phyloP scores from a whole-genome alignment of 2,888 invertebrate species.

The Abrostola triplasia region DNA sequence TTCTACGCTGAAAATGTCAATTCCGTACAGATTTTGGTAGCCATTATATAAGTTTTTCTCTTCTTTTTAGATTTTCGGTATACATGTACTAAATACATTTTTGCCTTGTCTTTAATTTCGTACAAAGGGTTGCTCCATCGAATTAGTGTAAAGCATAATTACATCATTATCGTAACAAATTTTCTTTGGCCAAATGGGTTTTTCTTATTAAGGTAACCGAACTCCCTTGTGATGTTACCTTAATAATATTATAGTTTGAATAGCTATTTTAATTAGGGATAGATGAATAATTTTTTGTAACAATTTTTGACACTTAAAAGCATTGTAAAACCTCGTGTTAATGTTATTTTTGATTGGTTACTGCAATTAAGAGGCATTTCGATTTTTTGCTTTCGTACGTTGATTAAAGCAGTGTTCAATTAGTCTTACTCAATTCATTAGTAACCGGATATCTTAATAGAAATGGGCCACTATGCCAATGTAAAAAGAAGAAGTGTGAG shows the following conservation, averaged over 20 bases:
- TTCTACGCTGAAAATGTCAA: slow-evolving; percentile 1
- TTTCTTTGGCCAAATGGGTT: neutral
- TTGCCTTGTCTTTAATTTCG: slow-evolving; percentile 1
- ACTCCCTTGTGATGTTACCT: neutral
- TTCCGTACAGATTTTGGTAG: neutral
- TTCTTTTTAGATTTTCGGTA: neutral
- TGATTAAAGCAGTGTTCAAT: too few relatives aligned
- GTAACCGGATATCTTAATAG: too few relatives aligned
- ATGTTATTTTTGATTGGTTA: neutral
- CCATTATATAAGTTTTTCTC: neutral
- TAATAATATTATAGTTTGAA: neutral
- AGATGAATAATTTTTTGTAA: neutral
- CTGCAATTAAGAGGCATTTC: neutral
- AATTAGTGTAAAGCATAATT: slow-evolving; percentile 21
- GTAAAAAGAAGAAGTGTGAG: too few relatives aligned
- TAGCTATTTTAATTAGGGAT: slow-evolving; percentile 9
- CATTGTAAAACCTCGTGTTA: too few relatives aligned
- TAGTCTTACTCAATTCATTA: too few relatives aligned
- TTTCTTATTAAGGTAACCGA: slow-evolving; percentile 1
- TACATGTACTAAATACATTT: neutral
- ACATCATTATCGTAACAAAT: slow-evolving; percentile 27
- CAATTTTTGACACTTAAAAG: too few relatives aligned
- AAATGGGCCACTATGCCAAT: too few relatives aligned
- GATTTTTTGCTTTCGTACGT: neutral
- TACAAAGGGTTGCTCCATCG: neutral